phyloP scores from a whole-genome alignment of 2,888 invertebrate species.

The Gnatocerus cornutus region DNA sequence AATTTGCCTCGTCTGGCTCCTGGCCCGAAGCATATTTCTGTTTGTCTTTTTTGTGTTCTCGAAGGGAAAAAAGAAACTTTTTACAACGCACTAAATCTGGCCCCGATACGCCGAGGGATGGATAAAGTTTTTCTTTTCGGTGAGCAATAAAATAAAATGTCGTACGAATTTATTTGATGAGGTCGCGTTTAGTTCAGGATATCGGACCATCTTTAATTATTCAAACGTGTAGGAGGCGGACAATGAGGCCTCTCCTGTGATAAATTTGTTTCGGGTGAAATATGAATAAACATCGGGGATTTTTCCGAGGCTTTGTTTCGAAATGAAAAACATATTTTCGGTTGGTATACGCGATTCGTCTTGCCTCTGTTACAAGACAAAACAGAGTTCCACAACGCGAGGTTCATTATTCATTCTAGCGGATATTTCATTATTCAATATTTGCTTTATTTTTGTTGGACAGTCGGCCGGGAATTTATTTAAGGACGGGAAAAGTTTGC shows the following conservation, averaged over 20 bases:
- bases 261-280: conserved; percentile 18
- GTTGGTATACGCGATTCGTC: conserved; percentile 14
- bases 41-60: conserved; percentile 14
- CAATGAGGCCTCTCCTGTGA: conserved; percentile 4
- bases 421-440: conserved; percentile 29
- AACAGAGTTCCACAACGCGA: conserved; percentile 11
- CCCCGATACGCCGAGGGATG: conserved; percentile 15
- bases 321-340: conserved; percentile 31
- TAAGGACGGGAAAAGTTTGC: no score
- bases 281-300: conserved; percentile 26
- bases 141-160: conserved; percentile 36
- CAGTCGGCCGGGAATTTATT: background rate
- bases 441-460: conserved; percentile 18
- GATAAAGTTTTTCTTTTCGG: conserved; percentile 30
- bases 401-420: conserved; percentile 26
- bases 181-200: conserved; percentile 16
- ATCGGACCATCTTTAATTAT: conserved; percentile 19
- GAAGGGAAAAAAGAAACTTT: conserved; percentile 11
- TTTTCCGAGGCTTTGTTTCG: conserved; percentile 16
- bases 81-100: conserved; percentile 30
- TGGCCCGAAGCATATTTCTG: conserved; percentile 27
- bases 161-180: conserved; percentile 29
- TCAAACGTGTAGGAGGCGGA: conserved; percentile 7
- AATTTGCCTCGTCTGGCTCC: conserved; percentile 1
- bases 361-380: conserved; percentile 24